Evolutionary conservation across 2,797 vertebrate species (phyloP), one percentile per base, ranked within the genome.

Genomic region (Gephyroberyx darwinii): DNA sequence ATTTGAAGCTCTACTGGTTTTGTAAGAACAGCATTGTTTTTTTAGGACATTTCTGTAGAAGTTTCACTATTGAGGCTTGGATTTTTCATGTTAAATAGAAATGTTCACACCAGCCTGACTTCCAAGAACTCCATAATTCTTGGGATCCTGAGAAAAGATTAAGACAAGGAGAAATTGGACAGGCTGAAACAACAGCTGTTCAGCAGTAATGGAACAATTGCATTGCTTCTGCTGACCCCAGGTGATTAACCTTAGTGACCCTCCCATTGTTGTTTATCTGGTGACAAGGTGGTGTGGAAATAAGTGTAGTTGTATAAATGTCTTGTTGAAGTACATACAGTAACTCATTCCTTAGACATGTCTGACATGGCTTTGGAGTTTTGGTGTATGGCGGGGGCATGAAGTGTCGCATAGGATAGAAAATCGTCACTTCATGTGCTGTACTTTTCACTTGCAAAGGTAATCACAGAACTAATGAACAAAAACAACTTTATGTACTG

Each of bases 11-110:
- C 43, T 43, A 20, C 5, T 43, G 58, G 65, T 48, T 26, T 63
- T 61, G 26, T 53, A 12, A 20, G 13, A 16, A 31, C 20, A 70
- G 45, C 56, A 43, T 75, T 68, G 64, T 31, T 37, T 47, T 5
- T 30, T 62, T 17, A 26, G 16, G 48, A 47, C 43, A 35, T 35
- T 35, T 35, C 33, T 7, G 16, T 47, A 47, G 10, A 26, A 5
- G 0, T 50, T 48, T 45, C 35, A 55, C 4, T 65, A 31, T 79
- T 35, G 19, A 53, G 71, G 60, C 20, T 43, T 39, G 53, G 64
- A 39, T 62, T 31, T 50, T 56, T 22, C 12, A 14, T 68, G 4
- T 41, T 39, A 6, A 30, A 61, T 31, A 33, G 12, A 9, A 30
- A n/a, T 62, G 5, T 17, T 35, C 16, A 31, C 26, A 33, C 30